Base-by-base conservation (phyloP, 1,140 invertebrate species). In the Hirudo medicinalis region DNA sequence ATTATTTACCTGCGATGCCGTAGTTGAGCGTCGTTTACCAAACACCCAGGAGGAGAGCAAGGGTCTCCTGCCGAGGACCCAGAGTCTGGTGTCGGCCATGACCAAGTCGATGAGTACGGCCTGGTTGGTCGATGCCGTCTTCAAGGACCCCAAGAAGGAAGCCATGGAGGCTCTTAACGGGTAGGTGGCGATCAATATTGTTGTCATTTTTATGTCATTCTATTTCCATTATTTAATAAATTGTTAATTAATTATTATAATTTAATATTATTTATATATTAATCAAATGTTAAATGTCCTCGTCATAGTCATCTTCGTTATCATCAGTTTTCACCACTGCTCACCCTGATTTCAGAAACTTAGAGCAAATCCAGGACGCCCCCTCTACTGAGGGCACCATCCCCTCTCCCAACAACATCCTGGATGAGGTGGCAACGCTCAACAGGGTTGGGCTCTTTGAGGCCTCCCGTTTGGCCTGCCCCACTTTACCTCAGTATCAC, bases 401-500 rank as follows among this genome's bases (percentile, higher is more conserved):
- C 3, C 9, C 11, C 43, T 15, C 11, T 1, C 2, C 11, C 57
- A 63, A 63, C 57, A 32, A 63, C 20, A n/a, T 17, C 13, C 43
- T 49, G 5, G 57, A 63, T 15, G 57, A 63, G 22, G 22, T 32
- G 13, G 29, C 29, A 20, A 63, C 22, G 4, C 29, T 63, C 22
- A 63, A 63, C 17, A 63, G 57, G 57, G 57, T 63, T 79, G 94
- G 95, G 0, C 79, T 98, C 49, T 97, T 98, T 83, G 94, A 97
- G 80, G 94, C 94, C 0, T 91, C 92, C n/a, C 86, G 92, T 68
- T 91, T 97, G 76, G 92, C 92, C 11, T 84, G 91, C 78, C 95
- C 95, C 0, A 93, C 98, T n/a, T 82, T 99, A 73, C 96, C 97
- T 0, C 97, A 99, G 78, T 99, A 99, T 82, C 97, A 99, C 85